Evolutionary conservation across 2,113 vertebrate species (phyloP).

Genomic region (Poeciliopsis turrubarensis): DNA sequence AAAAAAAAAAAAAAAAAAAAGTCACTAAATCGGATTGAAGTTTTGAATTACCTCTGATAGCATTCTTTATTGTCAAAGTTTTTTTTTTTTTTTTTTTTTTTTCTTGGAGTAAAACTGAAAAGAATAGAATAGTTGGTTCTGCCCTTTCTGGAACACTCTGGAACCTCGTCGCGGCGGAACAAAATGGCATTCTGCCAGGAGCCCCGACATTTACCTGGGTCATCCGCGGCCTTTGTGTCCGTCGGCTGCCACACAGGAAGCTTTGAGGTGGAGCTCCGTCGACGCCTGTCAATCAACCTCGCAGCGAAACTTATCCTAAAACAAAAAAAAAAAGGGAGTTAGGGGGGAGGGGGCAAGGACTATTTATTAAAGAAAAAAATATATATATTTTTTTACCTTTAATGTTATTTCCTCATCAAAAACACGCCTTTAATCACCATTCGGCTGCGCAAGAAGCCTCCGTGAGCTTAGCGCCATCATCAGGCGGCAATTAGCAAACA

Average conservation of each 20-base stretch:
- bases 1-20: not conserved
- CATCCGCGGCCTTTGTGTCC: constrained; percentile 32
- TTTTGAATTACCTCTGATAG: not conserved
- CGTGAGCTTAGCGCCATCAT: too few species aligned
- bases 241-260: constrained; percentile 34
- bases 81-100: accelerated
- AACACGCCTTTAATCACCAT: too few species aligned
- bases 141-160: constrained; percentile 33
- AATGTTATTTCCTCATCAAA: too few species aligned
- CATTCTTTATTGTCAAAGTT: not conserved
- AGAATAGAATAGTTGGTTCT: constrained; percentile 35
- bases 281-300: constrained; percentile 55
- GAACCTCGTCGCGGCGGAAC: constrained; percentile 24
- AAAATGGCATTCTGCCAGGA: constrained; percentile 38
- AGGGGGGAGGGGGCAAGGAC: not conserved
- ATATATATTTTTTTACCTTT: too few species aligned
- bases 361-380: constrained; percentile 34
- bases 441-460: too few species aligned
- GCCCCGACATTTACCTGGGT: constrained; percentile 65
- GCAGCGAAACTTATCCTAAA: constrained; percentile 6
- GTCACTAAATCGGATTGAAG: not conserved
- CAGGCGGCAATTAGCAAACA: too few species aligned
- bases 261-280: constrained; percentile 42
- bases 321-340: not conserved
- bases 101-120: not conserved